A percentile compares a stretch with the other conserved stretches of the same genome.
Evolutionary conservation across 2,888 invertebrate species (phyloP).

Genomic region (Campoplex nolae): DNA sequence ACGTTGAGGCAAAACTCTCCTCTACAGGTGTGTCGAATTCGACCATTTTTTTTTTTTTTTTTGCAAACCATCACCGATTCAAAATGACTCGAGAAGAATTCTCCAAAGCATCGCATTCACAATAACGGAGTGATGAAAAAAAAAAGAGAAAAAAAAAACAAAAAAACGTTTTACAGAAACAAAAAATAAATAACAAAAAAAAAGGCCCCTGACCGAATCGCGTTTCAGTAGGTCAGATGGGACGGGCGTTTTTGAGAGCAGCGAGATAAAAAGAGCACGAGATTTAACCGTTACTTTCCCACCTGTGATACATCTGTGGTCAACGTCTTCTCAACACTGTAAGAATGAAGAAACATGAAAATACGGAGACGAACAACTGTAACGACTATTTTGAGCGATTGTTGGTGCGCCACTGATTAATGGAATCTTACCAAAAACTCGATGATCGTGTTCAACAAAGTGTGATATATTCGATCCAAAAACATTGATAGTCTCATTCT

Average conservation of each 20-base stretch:
- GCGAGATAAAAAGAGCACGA: conserved; percentile 6
- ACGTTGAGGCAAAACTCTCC: background rate
- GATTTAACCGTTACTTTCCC: conserved; percentile 61
- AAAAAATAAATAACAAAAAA: background rate
- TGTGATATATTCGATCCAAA: background rate
- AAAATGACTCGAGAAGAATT: too few species aligned
- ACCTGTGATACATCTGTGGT: conserved; percentile 57
- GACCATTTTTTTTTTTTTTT: background rate
- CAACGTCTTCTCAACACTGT: conserved; percentile 17
- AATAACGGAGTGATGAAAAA: too few species aligned
- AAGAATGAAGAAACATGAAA: background rate
- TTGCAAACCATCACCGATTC: too few species aligned
- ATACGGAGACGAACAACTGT: background rate
- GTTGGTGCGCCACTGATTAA: background rate
- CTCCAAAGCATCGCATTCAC: too few species aligned
- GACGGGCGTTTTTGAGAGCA: conserved; percentile 43
- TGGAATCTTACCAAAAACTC: background rate
- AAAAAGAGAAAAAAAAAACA: background rate
- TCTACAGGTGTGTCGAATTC: background rate
- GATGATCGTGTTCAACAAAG: background rate
- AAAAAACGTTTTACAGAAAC: background rate
- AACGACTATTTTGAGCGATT: background rate
- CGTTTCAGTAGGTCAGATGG: conserved; percentile 35
- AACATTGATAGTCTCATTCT: background rate
- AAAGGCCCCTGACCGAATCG: conserved; percentile 19